Conservation (phyloP, 1,140 invertebrate genomes). For the Pseudobourletiella spinata region DNA sequence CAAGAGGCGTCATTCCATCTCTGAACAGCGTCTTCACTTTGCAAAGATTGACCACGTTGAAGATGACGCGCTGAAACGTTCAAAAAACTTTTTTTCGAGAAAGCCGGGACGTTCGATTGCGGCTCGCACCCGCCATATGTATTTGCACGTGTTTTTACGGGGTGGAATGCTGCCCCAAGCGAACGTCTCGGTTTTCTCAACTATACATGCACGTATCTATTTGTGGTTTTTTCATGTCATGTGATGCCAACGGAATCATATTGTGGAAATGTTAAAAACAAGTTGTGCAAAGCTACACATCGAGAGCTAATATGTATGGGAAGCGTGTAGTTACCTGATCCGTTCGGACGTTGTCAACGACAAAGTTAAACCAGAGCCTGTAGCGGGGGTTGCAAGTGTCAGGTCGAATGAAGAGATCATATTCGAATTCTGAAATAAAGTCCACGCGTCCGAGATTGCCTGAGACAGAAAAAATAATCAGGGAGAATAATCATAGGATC, state of each 20-base stretch:
- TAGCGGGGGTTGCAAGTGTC: slow-evolving; percentile 91
- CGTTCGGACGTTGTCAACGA: slow-evolving; percentile 86
- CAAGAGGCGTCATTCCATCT: slow-evolving; percentile 83
- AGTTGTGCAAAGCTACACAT: too few species aligned
- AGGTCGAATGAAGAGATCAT: slow-evolving; percentile 90
- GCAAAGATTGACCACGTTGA: slow-evolving; percentile 95
- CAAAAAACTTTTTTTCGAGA: background rate
- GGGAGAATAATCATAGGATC: too few species aligned
- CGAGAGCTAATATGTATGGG: too few species aligned
- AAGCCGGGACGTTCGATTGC: too few species aligned
- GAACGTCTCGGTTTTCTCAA: too few species aligned
- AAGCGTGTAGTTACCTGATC: slow-evolving; percentile 82
- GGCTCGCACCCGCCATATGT: too few species aligned
- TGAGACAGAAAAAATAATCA: slow-evolving; percentile 37
- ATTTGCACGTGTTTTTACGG: too few species aligned
- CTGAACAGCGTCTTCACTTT: slow-evolving; percentile 83
- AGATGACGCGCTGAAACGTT: slow-evolving; percentile 72
- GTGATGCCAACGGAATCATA: too few species aligned
- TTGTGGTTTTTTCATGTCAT: too few species aligned
- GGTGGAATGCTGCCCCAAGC: too few species aligned
- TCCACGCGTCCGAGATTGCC: slow-evolving; percentile 94
- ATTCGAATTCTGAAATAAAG: slow-evolving; percentile 86
- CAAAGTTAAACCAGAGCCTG: slow-evolving; percentile 96
- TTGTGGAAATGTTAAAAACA: too few species aligned
- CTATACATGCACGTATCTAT: too few species aligned